phyloP scores from a whole-genome alignment of 2,113 vertebrate genomes.

The Labrus mixtus region DNA sequence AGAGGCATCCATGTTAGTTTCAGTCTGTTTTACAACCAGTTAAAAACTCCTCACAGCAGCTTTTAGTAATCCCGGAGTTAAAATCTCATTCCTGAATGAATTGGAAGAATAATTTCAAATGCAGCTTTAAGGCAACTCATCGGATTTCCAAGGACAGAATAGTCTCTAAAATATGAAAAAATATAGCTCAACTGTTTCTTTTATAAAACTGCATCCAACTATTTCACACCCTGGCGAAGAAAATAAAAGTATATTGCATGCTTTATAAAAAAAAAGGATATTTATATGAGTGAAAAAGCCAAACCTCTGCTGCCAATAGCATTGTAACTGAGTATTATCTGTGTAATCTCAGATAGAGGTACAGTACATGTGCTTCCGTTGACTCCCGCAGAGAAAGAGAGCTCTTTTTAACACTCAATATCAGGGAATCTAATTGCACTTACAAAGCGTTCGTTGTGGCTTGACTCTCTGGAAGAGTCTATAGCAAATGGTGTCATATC shows the following conservation, averaged over 20 bases:
- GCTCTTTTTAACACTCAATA: constrained; percentile 54
- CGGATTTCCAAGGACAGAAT: neutral
- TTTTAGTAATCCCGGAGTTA: neutral
- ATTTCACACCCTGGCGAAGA: neutral
- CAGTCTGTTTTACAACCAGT: too few species aligned
- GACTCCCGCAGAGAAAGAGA: constrained; percentile 55
- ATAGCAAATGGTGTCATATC: constrained; percentile 34
- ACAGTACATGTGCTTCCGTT: constrained; percentile 36
- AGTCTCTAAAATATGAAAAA: neutral
- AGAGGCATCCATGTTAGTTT: too few species aligned
- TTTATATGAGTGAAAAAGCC: constrained; percentile 4
- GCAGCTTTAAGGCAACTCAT: too few species aligned
- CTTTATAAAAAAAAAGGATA: constrained; percentile 14
- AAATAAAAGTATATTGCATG: neutral
- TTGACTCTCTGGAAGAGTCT: constrained; percentile 39
- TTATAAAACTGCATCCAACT: constrained; percentile 18
- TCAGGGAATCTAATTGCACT: constrained; percentile 60
- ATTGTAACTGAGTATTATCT: constrained; percentile 58
- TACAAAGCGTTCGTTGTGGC: constrained; percentile 32
- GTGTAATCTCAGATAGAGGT: constrained; percentile 68
- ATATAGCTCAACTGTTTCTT: constrained; percentile 8
- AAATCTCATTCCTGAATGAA: constrained; percentile 1
- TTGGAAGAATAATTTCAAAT: too few species aligned
- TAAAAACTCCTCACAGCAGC: too few species aligned
- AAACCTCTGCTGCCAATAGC: constrained; percentile 34